These are phyloP conservation scores for Chorisops tibialis DNA, from an alignment of 2,888 invertebrate species.

Conservation along the genomic window DNA sequence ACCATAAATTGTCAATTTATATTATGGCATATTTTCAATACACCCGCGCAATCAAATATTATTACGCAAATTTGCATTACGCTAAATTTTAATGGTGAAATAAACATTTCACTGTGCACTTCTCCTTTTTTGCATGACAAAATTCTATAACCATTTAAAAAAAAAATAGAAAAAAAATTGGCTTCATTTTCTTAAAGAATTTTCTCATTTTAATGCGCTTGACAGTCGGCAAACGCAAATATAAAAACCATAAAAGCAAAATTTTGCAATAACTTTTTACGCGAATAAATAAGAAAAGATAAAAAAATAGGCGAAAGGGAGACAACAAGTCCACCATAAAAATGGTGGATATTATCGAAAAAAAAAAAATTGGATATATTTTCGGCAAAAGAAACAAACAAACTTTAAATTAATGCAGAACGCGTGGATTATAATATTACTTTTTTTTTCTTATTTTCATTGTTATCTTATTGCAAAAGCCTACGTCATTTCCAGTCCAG, in stretches of 20 bases:
- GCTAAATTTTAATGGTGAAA: slow-evolving; percentile 4
- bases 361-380: too few species aligned
- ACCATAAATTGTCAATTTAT: not conserved
- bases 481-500: too few species aligned
- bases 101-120: slow-evolving; percentile 10
- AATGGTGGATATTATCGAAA: too few species aligned
- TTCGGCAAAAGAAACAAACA: too few species aligned
- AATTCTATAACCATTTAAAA: not conserved
- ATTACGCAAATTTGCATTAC: not conserved
- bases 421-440: too few species aligned
- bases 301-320: too few species aligned
- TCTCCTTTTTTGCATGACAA: not conserved
- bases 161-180: not conserved
- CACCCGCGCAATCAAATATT: not conserved
- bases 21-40: not conserved
- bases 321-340: too few species aligned
- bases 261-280: slow-evolving; percentile 17
- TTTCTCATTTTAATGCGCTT: not conserved
- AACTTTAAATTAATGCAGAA: too few species aligned
- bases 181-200: not conserved
- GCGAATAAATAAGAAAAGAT: slow-evolving; percentile 6
- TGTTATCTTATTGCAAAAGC: too few species aligned
- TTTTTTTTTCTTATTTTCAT: too few species aligned
- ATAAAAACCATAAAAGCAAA: slow-evolving; percentile 15
- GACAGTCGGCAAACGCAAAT: slow-evolving; percentile 18